These are phyloP conservation scores for Umimayanthus kanabou DNA, from an alignment of 92 coral and sea anemone genomes.

Conservation along the genomic window DNA sequence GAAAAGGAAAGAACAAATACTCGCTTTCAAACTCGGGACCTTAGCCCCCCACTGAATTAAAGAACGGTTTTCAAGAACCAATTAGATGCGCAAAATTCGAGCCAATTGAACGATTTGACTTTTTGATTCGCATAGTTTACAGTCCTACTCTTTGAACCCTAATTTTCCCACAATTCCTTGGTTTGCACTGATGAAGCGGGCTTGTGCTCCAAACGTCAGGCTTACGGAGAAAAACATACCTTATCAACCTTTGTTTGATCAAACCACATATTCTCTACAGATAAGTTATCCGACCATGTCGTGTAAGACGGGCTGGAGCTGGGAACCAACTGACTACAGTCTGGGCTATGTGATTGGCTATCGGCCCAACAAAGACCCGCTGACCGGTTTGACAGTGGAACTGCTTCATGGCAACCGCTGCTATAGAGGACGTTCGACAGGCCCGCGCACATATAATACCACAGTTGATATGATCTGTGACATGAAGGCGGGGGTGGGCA, in stretches of 20 bases:
- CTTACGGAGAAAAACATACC: no score
- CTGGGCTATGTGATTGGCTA: conserved; percentile 81
- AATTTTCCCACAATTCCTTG: no score
- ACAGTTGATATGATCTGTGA: conserved; percentile 74
- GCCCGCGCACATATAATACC: conserved; percentile 32
- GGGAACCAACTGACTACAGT: conserved; percentile 43
- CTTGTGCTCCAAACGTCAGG: no score
- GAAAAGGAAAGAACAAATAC: no score
- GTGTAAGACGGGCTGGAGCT: conserved; percentile 68
- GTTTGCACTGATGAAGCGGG: no score
- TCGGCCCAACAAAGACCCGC: conserved; percentile 51
- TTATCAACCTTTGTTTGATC: not conserved
- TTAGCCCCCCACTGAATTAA: no score
- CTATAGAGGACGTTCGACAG: not conserved
- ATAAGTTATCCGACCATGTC: conserved; percentile 75
- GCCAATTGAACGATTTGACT: no score
- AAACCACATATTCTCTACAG: not conserved
- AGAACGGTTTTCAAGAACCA: no score
- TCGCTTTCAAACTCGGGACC: no score
- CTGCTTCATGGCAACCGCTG: conserved; percentile 74
- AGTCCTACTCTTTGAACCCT: no score
- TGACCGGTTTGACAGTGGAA: conserved; percentile 71
- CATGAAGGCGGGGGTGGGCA: conserved; percentile 72
- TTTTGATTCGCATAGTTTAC: no score
- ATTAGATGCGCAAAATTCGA: no score